Percentiles rank a stretch among this genome's conserved stretches.
Conservation (phyloP, 2,888 invertebrate genomes). For the Piscicola geometra region DNA sequence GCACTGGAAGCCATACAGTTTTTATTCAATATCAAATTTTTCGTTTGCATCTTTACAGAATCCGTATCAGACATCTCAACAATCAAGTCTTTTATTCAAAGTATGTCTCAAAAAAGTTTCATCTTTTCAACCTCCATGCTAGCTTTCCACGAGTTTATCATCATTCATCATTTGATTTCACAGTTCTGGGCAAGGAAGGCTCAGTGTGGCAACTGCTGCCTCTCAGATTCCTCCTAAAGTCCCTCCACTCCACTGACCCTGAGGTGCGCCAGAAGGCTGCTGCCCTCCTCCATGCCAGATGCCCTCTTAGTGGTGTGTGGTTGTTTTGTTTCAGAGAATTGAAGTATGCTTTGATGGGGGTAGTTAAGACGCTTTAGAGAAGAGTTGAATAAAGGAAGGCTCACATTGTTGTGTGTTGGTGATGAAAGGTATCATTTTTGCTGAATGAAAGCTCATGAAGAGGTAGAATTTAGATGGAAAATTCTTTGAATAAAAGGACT, state of each 20-base stretch:
- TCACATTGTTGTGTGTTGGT: not conserved
- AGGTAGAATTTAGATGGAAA: too few relatives aligned
- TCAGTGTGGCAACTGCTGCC: not conserved
- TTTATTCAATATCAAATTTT: not conserved
- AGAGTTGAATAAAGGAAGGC: too few relatives aligned
- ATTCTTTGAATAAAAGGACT: not conserved
- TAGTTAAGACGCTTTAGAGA: too few relatives aligned
- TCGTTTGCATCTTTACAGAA: not conserved
- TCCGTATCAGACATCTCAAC: not conserved
- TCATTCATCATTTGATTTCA: not conserved
- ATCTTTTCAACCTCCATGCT: not conserved
- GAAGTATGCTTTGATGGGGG: too few relatives aligned
- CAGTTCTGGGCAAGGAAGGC: too few relatives aligned
- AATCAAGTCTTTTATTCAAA: not conserved
- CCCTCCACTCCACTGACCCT: not conserved
- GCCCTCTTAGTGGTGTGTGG: not conserved
- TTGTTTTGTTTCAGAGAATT: too few relatives aligned
- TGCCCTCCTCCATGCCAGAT: not conserved
- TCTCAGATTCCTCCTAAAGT: not conserved
- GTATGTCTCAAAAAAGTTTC: not conserved
- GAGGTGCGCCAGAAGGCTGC: not conserved
- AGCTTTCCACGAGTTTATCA: not conserved
- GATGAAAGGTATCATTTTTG: not conserved
- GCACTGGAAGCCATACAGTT: too few relatives aligned
- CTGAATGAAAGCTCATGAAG: too few relatives aligned